Percentiles rank a stretch among this genome's conserved stretches.
phyloP scores from a whole-genome alignment of 2,797 vertebrate genomes.

The Morelia viridis region DNA sequence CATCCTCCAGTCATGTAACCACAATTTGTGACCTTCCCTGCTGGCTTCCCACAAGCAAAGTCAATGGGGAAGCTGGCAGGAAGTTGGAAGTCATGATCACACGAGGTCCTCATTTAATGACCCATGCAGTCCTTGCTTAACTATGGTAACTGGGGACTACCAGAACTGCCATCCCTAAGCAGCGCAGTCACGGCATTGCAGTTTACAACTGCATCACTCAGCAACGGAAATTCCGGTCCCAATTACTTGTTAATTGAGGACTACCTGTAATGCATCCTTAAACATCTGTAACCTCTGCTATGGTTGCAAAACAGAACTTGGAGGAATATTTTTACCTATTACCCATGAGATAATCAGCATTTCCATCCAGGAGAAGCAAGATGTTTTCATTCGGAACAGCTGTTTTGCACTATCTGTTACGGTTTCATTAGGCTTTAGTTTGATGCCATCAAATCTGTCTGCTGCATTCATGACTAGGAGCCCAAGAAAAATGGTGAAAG shows the following conservation, averaged over 20 bases:
- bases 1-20: background rate
- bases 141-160: background rate
- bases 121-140: background rate
- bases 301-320: constrained; percentile 25
- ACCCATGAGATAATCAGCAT: constrained; percentile 97
- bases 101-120: background rate
- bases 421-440: constrained; percentile 89
- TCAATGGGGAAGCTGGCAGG: background rate
- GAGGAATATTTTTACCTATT: constrained; percentile 81
- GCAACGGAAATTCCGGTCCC: background rate
- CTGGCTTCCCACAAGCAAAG: background rate
- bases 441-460: constrained; percentile 93
- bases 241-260: background rate
- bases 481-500: constrained; percentile 96
- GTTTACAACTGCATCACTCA: background rate
- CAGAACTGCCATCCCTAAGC: background rate
- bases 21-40: background rate
- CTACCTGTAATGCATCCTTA: background rate
- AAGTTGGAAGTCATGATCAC: background rate
- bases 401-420: constrained; percentile 84
- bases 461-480: constrained; percentile 96
- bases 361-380: constrained; percentile 97
- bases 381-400: constrained; percentile 95
- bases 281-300: constrained; percentile 18
- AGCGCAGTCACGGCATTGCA: background rate